A percentile compares a stretch with the other conserved stretches of the same genome.
These are phyloP conservation scores for Tragulus kanchil DNA, from an alignment of 2,113 vertebrate genomes.

Conservation along the genomic window DNA sequence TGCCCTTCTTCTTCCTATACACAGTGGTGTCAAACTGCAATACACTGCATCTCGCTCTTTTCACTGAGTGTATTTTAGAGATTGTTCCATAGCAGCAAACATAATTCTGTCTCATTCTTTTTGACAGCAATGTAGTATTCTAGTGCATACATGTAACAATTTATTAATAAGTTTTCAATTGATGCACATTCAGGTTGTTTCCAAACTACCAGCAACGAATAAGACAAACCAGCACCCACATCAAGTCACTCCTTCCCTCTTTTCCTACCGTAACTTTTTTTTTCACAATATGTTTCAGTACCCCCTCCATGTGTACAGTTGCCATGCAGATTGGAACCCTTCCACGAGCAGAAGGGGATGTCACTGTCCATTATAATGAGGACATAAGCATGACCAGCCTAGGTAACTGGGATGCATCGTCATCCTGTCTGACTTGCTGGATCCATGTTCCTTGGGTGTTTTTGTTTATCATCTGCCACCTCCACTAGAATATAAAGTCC, in stretches of 20 bases:
- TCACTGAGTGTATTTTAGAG: background rate
- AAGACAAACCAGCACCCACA: background rate
- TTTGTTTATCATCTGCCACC: background rate
- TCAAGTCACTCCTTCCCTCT: background rate
- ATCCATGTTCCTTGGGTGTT: background rate
- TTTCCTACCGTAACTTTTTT: background rate
- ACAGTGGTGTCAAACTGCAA: background rate
- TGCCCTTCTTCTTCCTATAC: background rate
- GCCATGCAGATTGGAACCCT: background rate
- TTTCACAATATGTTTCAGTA: background rate
- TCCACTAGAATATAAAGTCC: background rate
- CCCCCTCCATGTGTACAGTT: background rate
- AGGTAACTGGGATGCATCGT: background rate
- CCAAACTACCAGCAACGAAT: background rate
- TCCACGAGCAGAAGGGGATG: background rate
- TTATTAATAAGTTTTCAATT: background rate
- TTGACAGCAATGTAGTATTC: background rate
- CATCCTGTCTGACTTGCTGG: background rate
- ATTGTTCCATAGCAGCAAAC: background rate
- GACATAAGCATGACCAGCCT: background rate
- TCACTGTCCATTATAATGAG: background rate
- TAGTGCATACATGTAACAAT: background rate
- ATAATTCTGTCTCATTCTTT: background rate
- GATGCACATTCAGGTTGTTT: background rate
- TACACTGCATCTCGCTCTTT: background rate